A percentile compares a stretch with the other conserved stretches of the same genome.
Evolutionary conservation across 1,140 invertebrate species (phyloP).

Genomic region (Heliothis virescens): DNA sequence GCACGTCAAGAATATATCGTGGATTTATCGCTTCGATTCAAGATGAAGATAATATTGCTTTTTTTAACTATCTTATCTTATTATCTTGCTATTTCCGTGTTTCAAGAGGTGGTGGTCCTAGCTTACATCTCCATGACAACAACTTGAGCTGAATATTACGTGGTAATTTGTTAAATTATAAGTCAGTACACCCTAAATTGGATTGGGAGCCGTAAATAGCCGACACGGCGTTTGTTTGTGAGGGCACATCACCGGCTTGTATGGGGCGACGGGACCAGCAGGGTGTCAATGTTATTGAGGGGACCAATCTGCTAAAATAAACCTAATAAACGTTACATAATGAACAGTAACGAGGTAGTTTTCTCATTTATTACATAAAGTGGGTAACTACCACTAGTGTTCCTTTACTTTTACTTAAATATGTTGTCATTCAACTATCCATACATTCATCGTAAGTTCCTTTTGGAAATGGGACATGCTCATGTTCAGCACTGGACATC

Average conservation of each 20-base stretch:
- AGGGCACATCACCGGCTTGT: conserved; percentile 48
- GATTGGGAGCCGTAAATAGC: conserved; percentile 55
- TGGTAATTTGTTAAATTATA: conserved; percentile 51
- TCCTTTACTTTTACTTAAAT: background rate
- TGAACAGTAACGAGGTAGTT: conserved; percentile 43
- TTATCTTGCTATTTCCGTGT: background rate
- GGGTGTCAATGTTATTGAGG: conserved; percentile 40
- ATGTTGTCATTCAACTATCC: too few relatives aligned
- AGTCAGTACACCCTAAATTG: conserved; percentile 51
- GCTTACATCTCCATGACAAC: background rate
- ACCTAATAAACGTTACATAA: conserved; percentile 49
- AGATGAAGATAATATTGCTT: background rate
- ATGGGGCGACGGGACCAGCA: conserved; percentile 47
- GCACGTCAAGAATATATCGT: too few relatives aligned
- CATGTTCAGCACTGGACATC: too few relatives aligned
- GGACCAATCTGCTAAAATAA: conserved; percentile 51
- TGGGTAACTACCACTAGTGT: background rate
- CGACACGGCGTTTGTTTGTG: conserved; percentile 52
- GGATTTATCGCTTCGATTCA: too few relatives aligned
- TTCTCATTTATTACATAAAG: conserved; percentile 26
- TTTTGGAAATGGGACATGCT: too few relatives aligned
- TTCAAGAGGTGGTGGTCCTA: background rate
- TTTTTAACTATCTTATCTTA: background rate
- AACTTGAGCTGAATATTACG: background rate
- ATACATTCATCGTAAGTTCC: too few relatives aligned